Conservation (phyloP, 2,113 vertebrate species). For the Aegotheles bennettii region DNA sequence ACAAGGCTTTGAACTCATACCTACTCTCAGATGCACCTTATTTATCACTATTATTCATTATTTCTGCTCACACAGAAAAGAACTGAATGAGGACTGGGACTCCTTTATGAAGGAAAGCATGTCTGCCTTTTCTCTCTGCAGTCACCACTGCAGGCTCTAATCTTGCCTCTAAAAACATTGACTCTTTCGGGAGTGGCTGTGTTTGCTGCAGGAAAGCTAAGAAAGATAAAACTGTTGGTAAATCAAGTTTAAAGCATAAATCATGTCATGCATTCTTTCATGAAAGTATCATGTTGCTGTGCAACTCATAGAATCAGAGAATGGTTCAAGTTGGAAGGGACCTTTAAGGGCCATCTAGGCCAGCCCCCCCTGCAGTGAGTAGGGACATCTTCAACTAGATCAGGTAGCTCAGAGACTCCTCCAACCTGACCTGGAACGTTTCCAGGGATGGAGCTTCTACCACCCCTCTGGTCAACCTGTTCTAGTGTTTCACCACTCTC, state of each 20-base stretch:
- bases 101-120: background rate
- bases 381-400: too few relatives aligned
- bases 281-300: rapidly evolving
- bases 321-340: too few relatives aligned
- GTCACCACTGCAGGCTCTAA: background rate
- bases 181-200: background rate
- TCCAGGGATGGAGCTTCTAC: too few relatives aligned
- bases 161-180: background rate
- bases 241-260: background rate
- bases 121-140: background rate
- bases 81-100: background rate
- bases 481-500: too few relatives aligned
- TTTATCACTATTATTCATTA: background rate
- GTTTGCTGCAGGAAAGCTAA: background rate
- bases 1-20: background rate
- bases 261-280: background rate
- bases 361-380: too few relatives aligned
- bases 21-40: background rate
- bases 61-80: background rate
- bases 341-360: too few relatives aligned
- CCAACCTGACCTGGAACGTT: too few relatives aligned
- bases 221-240: background rate
- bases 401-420: too few relatives aligned
- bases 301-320: too few relatives aligned
- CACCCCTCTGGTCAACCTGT: too few relatives aligned